phyloP scores from a whole-genome alignment of 2,113 vertebrate species.

The Oriolus oriolus region DNA sequence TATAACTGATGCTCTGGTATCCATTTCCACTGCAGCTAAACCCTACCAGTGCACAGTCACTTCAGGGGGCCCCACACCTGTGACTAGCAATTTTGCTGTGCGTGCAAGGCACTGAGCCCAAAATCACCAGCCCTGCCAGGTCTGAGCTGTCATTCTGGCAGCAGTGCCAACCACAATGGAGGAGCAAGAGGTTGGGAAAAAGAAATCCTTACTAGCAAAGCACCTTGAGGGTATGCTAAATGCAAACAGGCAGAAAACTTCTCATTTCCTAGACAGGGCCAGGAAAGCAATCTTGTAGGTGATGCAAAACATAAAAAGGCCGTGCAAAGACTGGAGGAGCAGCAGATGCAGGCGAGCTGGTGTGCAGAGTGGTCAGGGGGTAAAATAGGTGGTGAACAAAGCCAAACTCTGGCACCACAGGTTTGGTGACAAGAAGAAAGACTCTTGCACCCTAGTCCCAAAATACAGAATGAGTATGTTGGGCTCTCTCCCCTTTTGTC shows the following conservation, averaged over 20 bases:
- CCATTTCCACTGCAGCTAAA: neutral
- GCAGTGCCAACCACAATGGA: neutral
- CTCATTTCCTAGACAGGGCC: neutral
- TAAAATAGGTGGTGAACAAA: neutral
- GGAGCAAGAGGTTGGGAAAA: neutral
- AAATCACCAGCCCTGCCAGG: neutral
- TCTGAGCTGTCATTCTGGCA: neutral
- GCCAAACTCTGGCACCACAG: neutral
- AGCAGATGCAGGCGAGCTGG: neutral
- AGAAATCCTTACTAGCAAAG: neutral
- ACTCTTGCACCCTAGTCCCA: neutral
- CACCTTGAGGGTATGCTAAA: neutral
- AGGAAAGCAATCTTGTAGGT: neutral
- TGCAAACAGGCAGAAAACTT: neutral
- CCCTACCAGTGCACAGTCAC: neutral
- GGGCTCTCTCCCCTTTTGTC: neutral
- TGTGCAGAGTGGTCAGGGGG: neutral
- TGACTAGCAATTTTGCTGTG: neutral
- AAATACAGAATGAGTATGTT: neutral
- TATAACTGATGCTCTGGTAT: neutral
- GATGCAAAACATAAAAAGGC: neutral
- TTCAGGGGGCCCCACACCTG: neutral
- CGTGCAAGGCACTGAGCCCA: neutral
- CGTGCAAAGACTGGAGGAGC: neutral
- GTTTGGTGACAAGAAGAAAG: neutral